These are phyloP conservation scores for Zygaena filipendulae DNA, from an alignment of 2,888 invertebrate species.

Conservation along the genomic window DNA sequence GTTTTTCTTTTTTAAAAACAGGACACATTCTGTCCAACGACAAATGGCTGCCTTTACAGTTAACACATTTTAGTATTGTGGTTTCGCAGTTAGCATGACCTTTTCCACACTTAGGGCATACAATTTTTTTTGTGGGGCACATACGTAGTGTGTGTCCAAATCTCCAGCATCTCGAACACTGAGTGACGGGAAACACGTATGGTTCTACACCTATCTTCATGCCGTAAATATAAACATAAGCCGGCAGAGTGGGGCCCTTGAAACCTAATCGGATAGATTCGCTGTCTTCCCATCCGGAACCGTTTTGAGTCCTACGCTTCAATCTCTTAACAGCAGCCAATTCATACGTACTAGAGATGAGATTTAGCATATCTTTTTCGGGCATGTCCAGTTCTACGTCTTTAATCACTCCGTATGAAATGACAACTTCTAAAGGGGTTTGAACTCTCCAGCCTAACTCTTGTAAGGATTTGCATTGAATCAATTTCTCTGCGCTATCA, in stretches of 20 bases:
- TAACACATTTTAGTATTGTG: constrained; percentile 11
- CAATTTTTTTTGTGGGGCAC: constrained; percentile 10
- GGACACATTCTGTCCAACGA: constrained; percentile 13
- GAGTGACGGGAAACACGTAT: constrained; percentile 12
- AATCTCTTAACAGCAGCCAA: constrained; percentile 7
- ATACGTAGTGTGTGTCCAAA: constrained; percentile 8
- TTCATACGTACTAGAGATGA: neutral
- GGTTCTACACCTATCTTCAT: constrained; percentile 7
- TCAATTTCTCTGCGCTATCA: constrained; percentile 3
- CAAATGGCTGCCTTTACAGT: constrained; percentile 15
- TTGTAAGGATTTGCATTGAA: constrained; percentile 2
- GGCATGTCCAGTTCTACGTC: constrained; percentile 10
- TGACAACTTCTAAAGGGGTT: constrained; percentile 7
- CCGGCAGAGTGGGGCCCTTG: constrained; percentile 2
- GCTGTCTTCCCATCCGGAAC: constrained; percentile 7
- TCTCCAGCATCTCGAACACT: constrained; percentile 14
- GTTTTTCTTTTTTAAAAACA: constrained; percentile 15
- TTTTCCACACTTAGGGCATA: constrained; percentile 13
- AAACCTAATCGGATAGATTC: constrained; percentile 1
- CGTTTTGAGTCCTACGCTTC: constrained; percentile 3
- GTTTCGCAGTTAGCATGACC: constrained; percentile 13
- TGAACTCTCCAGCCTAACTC: constrained; percentile 8
- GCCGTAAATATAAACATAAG: constrained; percentile 1
- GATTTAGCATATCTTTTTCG: constrained; percentile 7
- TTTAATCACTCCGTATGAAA: constrained; percentile 12